phyloP scores from a whole-genome alignment of 2,113 vertebrate genomes.

The Tauraco erythrolophus region DNA sequence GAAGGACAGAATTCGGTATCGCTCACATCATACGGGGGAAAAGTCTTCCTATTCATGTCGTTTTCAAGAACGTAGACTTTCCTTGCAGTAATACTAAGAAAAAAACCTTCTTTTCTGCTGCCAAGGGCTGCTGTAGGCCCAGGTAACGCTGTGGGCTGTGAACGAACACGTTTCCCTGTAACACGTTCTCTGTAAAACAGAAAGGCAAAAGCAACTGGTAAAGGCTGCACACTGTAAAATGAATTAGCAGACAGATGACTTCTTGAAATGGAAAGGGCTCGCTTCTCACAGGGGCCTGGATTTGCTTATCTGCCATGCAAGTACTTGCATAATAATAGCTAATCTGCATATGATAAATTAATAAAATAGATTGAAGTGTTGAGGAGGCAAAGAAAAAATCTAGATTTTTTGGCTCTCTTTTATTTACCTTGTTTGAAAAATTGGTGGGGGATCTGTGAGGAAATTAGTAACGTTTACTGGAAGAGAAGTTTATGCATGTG shows the following conservation, averaged over 20 bases:
- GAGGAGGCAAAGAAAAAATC: not conserved
- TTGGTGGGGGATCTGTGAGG: not conserved
- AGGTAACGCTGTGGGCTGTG: not conserved
- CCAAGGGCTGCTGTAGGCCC: not conserved
- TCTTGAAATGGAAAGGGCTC: not conserved
- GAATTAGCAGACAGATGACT: conserved; percentile 21
- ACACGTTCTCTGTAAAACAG: not conserved
- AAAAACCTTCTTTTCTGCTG: not conserved
- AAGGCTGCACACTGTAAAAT: not conserved
- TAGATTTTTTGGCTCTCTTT: not conserved
- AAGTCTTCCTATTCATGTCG: not conserved
- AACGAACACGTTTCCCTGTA: not conserved
- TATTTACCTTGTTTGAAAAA: not conserved
- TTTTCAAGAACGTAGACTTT: not conserved
- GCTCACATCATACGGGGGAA: not conserved
- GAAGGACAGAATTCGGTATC: not conserved
- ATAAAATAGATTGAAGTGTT: not conserved
- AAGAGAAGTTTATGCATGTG: not conserved
- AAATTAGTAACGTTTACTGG: not conserved
- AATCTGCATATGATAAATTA: conserved; percentile 14
- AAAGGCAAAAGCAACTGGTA: not conserved
- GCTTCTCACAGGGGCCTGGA: not conserved
- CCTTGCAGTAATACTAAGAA: not conserved
- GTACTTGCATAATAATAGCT: conserved; percentile 17
- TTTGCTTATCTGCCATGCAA: conserved; percentile 7